Conservation (phyloP, 2,797 vertebrate species). For the Babyrousa celebensis region DNA sequence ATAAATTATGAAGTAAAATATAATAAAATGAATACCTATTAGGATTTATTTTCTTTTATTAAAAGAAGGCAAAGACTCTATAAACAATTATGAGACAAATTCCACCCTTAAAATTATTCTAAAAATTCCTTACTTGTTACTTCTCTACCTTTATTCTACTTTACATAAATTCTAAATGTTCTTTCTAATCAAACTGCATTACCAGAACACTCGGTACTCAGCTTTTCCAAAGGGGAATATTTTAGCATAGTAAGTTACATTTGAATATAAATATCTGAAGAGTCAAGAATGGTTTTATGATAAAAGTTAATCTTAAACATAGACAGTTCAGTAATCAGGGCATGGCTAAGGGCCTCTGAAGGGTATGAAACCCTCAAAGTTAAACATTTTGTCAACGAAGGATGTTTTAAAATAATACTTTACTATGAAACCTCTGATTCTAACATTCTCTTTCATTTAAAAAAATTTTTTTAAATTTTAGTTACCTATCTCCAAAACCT, state of each 20-base stretch:
- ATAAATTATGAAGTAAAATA: background rate
- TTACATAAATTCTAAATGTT: background rate
- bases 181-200: background rate
- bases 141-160: background rate
- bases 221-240: background rate
- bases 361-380: background rate
- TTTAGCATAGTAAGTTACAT: background rate
- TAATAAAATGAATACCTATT: background rate
- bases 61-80: background rate
- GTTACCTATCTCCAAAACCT: background rate
- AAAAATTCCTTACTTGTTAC: background rate
- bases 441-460: background rate
- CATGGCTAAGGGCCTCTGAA: background rate
- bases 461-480: background rate
- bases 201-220: background rate
- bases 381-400: background rate
- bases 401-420: background rate
- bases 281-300: background rate
- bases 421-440: background rate
- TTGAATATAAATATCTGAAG: background rate
- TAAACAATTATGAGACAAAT: background rate
- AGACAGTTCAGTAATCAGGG: background rate
- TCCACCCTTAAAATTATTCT: background rate
- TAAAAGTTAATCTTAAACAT: background rate
- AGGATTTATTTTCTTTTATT: background rate